Conservation (phyloP, 1,140 invertebrate genomes). For the Pentalonia nigronervosa region DNA sequence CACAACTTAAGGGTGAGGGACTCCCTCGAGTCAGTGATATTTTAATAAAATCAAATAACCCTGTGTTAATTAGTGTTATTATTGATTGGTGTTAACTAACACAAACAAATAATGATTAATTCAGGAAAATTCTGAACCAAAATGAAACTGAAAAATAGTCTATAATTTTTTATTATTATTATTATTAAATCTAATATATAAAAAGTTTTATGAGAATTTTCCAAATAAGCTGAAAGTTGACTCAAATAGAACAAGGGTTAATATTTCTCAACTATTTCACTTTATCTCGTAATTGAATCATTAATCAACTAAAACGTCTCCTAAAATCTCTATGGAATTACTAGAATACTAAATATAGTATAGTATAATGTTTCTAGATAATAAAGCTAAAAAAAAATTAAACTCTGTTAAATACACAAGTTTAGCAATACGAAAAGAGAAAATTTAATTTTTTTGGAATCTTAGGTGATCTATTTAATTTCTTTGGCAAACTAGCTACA, state of each 20-base stretch:
- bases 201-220: not conserved
- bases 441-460: not conserved
- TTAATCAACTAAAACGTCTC: not conserved
- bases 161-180: not conserved
- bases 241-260: not conserved
- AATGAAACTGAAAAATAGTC: not conserved
- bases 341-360: not conserved
- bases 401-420: not conserved
- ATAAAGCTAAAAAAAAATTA: not conserved
- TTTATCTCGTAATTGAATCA: not conserved
- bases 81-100: not conserved
- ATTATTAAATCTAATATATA: not conserved
- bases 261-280: not conserved
- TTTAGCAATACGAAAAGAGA: not conserved
- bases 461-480: not conserved
- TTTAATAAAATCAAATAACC: no score
- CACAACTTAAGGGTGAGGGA: no score
- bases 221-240: not conserved
- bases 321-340: not conserved
- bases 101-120: not conserved
- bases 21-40: no score
- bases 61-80: no score
- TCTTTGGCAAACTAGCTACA: not conserved
- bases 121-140: not conserved
- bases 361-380: not conserved